Evolutionary conservation across 2,888 invertebrate species (phyloP).

Genomic region (Campaea margaritaria): DNA sequence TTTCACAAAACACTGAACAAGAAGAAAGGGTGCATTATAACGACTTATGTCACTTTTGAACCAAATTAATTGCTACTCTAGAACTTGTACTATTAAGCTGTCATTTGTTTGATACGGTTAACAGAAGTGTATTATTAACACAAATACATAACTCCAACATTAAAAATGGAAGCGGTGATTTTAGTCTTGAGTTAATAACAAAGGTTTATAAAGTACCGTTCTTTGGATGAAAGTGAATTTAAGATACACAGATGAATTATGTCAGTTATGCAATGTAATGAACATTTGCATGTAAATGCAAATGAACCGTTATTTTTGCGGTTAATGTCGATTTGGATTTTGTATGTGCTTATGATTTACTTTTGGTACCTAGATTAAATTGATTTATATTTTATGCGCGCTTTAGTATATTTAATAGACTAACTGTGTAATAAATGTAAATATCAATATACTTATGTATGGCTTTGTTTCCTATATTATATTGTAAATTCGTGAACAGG

Average conservation of each 20-base stretch:
- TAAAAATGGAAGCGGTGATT: slow-evolving; percentile 7
- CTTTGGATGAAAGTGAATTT: slow-evolving; percentile 19
- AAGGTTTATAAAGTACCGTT: slow-evolving; percentile 6
- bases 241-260: slow-evolving; percentile 10
- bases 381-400: background rate
- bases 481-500: too few relatives aligned
- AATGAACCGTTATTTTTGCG: slow-evolving; percentile 26
- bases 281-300: slow-evolving; percentile 17
- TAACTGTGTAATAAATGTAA: too few relatives aligned
- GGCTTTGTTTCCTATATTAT: too few relatives aligned
- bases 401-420: background rate
- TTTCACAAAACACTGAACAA: slow-evolving; percentile 11
- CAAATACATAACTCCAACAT: slow-evolving; percentile 6
- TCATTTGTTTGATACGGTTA: background rate
- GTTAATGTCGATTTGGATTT: slow-evolving; percentile 23
- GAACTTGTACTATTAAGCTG: background rate
- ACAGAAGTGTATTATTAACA: slow-evolving; percentile 6
- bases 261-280: slow-evolving; percentile 20
- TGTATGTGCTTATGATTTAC: background rate
- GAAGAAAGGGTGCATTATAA: slow-evolving; percentile 7
- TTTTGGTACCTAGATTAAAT: background rate
- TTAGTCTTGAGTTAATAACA: slow-evolving; percentile 6
- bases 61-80: slow-evolving; percentile 1
- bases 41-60: slow-evolving; percentile 5
- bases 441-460: too few relatives aligned